phyloP scores from a whole-genome alignment of 2,888 invertebrate species.

The Leptinotarsa peninsularis region DNA sequence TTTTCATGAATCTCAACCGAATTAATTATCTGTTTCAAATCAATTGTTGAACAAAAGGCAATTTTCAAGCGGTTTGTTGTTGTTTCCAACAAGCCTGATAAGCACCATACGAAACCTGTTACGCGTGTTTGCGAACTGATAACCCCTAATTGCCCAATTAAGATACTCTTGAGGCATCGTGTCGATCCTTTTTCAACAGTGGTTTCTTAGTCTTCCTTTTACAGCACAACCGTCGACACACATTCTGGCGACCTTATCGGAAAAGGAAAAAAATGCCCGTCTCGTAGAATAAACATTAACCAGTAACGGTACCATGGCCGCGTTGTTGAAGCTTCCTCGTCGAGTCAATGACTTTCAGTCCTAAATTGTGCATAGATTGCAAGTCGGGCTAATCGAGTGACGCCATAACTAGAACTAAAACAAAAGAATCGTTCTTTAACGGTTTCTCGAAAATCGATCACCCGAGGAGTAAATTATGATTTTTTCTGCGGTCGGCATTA shows the following conservation, averaged over 20 bases:
- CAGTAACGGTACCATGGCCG: constrained; percentile 53
- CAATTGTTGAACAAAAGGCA: no score
- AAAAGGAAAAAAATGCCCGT: constrained; percentile 21
- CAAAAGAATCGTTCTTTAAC: constrained; percentile 28
- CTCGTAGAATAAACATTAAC: constrained; percentile 26
- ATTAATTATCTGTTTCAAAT: no score
- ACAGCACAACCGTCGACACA: constrained; percentile 3
- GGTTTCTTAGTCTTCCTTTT: constrained; percentile 11
- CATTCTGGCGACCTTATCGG: neutral
- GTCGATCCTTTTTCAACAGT: neutral
- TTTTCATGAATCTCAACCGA: no score
- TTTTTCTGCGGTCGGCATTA: neutral
- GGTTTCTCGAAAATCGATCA: neutral
- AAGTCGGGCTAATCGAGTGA: constrained; percentile 33
- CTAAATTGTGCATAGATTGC: constrained; percentile 45
- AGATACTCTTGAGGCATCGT: no score
- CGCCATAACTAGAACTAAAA: constrained; percentile 28
- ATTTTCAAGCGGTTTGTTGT: no score
- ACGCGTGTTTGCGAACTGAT: no score
- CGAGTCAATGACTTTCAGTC: constrained; percentile 51
- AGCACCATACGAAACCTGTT: no score
- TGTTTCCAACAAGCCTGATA: no score
- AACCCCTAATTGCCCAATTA: no score
- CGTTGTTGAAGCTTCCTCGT: constrained; percentile 51
- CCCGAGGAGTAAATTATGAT: neutral